Evolutionary conservation across 2,797 vertebrate species (phyloP).

Genomic region (Epinephelus awoara): DNA sequence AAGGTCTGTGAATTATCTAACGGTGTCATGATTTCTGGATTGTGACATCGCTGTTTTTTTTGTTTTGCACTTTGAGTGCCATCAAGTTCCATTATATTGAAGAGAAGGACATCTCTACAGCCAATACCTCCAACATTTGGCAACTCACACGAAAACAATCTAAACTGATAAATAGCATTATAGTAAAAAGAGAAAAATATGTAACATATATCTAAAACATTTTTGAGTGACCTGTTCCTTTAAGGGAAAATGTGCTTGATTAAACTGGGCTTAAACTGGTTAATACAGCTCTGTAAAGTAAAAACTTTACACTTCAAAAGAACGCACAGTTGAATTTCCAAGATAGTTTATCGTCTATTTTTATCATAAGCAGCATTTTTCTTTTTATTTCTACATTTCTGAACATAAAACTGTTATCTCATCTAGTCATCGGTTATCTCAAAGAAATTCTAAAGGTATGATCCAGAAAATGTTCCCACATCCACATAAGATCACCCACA

Average conservation of each 20-base stretch:
- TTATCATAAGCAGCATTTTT: constrained; percentile 43
- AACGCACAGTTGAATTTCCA: not conserved
- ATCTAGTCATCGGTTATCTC: constrained; percentile 47
- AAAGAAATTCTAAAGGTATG: constrained; percentile 20
- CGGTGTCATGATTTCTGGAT: too few relatives aligned
- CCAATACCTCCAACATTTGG: too few relatives aligned
- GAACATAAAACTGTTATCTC: constrained; percentile 26
- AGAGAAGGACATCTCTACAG: too few relatives aligned
- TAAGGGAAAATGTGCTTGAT: not conserved
- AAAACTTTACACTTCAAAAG: constrained; percentile 17
- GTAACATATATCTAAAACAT: too few relatives aligned
- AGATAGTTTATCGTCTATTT: constrained; percentile 18
- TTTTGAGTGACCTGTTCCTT: too few relatives aligned
- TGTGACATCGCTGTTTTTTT: too few relatives aligned
- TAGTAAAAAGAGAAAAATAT: too few relatives aligned
- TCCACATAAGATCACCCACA: constrained; percentile 26
- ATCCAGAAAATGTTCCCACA: constrained; percentile 26
- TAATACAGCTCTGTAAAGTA: not conserved
- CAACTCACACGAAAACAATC: too few relatives aligned
- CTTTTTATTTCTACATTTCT: constrained; percentile 26
- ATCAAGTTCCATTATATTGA: too few relatives aligned
- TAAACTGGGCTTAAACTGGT: not conserved
- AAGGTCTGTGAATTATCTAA: too few relatives aligned
- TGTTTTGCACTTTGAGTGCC: too few relatives aligned
- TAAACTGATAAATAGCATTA: too few relatives aligned